Evolutionary conservation across 2,797 vertebrate genomes (phyloP).

Genomic region (Semotilus atromaculatus): DNA sequence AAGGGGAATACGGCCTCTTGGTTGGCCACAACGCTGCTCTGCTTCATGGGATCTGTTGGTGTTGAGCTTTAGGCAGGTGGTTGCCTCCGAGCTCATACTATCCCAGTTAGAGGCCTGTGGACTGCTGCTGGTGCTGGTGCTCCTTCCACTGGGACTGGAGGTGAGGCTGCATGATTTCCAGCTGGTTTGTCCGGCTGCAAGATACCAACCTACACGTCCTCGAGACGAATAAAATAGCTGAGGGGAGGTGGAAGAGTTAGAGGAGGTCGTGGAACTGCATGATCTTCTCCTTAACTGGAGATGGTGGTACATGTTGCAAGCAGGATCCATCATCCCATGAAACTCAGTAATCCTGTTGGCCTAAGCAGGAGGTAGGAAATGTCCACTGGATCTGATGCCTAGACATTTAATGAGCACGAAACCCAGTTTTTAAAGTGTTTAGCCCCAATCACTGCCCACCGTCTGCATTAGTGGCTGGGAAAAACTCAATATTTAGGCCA

Average conservation of each 20-base stretch:
- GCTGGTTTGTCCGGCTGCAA: slow-evolving; percentile 15
- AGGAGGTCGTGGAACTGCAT: slow-evolving; percentile 43
- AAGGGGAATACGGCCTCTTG: background rate
- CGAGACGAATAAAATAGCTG: slow-evolving; percentile 10
- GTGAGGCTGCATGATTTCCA: slow-evolving; percentile 55
- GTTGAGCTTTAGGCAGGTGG: slow-evolving; percentile 31
- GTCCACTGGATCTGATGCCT: slow-evolving; percentile 61
- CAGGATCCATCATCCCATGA: slow-evolving; percentile 29
- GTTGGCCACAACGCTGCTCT: background rate
- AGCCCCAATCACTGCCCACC: slow-evolving; percentile 64
- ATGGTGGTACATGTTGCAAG: slow-evolving; percentile 34
- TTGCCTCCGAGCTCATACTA: slow-evolving; percentile 32
- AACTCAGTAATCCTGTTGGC: background rate
- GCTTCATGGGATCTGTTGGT: background rate
- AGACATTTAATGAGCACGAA: slow-evolving; percentile 60
- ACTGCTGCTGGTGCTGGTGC: slow-evolving; percentile 24
- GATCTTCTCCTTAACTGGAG: slow-evolving; percentile 6
- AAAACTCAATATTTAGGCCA: slow-evolving; percentile 41
- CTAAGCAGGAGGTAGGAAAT: slow-evolving; percentile 25
- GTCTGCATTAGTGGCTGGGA: slow-evolving; percentile 27
- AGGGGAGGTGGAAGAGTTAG: background rate
- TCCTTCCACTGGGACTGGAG: slow-evolving; percentile 48
- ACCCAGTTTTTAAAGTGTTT: slow-evolving; percentile 70
- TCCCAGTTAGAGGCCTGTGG: slow-evolving; percentile 3
- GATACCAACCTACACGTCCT: background rate